These are phyloP conservation scores for Gymnodraco acuticeps DNA, from an alignment of 2,797 vertebrate species.

Conservation along the genomic window DNA sequence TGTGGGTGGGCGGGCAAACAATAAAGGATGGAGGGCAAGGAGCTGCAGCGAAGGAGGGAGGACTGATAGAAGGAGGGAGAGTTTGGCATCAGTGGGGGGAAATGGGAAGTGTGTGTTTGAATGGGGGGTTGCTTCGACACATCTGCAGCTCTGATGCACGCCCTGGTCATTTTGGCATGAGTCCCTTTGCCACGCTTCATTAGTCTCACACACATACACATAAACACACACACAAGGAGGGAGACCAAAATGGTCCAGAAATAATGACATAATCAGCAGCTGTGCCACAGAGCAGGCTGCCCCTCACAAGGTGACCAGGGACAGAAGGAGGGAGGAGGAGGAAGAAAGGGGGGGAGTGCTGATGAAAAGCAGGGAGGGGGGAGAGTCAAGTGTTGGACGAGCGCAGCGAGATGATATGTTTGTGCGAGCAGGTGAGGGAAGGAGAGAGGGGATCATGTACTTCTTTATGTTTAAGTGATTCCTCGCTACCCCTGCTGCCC, in stretches of 20 bases:
- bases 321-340: slow-evolving; percentile 78
- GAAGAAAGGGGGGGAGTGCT: slow-evolving; percentile 65
- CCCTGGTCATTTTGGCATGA: slow-evolving; percentile 87
- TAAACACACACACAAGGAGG: slow-evolving; percentile 45
- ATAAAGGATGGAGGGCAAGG: slow-evolving; percentile 75
- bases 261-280: slow-evolving; percentile 99
- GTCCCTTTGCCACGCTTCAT: slow-evolving; percentile 86
- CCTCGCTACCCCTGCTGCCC: slow-evolving; percentile 48
- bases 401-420: slow-evolving; percentile 33
- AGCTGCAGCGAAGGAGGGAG: slow-evolving; percentile 54
- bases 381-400: slow-evolving; percentile 46
- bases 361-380: slow-evolving; percentile 84
- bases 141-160: slow-evolving; percentile 97
- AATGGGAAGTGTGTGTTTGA: slow-evolving; percentile 73
- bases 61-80: slow-evolving; percentile 86
- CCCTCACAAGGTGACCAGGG: slow-evolving; percentile 96
- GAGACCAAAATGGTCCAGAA: slow-evolving; percentile 84
- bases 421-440: slow-evolving; percentile 60
- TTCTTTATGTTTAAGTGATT: slow-evolving; percentile 73
- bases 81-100: slow-evolving; percentile 88
- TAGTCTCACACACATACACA: slow-evolving; percentile 66
- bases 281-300: slow-evolving; percentile 98
- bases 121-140: slow-evolving; percentile 80
- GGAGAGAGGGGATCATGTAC: slow-evolving; percentile 56
- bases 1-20: slow-evolving; percentile 67